These are phyloP conservation scores for Platorchestia sp. DNA, from an alignment of 1,140 invertebrate genomes.

Conservation along the genomic window DNA sequence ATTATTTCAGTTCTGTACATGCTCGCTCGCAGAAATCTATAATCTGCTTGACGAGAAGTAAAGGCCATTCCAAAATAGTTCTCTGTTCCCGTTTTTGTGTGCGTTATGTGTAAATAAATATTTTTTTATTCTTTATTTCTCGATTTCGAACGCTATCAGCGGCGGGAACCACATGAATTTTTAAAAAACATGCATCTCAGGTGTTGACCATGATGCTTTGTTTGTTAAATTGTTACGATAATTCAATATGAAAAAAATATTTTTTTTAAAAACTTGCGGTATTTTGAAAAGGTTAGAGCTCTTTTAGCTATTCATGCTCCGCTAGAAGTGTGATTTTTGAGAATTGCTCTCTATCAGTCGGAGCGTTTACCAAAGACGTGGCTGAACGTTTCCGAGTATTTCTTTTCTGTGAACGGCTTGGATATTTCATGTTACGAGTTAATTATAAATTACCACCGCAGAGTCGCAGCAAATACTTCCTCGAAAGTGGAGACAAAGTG, in stretches of 20 bases:
- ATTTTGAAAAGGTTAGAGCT: too few relatives aligned
- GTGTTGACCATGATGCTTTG: too few relatives aligned
- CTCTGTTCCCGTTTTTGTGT: neutral
- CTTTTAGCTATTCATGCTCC: too few relatives aligned
- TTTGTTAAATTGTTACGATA: neutral
- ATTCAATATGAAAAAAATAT: too few relatives aligned
- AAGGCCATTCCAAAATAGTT: neutral
- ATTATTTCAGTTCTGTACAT: too few relatives aligned
- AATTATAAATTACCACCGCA: slow-evolving; percentile 69
- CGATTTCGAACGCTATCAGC: neutral
- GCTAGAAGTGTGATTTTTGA: too few relatives aligned
- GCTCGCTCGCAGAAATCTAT: neutral
- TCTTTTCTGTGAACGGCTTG: neutral
- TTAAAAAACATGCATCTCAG: neutral
- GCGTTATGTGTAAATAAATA: neutral
- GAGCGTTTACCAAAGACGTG: neutral
- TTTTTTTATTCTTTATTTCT: neutral
- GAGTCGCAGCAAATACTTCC: slow-evolving; percentile 85
- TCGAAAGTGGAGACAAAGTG: slow-evolving; percentile 93
- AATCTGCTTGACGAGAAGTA: too few relatives aligned
- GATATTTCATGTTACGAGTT: neutral
- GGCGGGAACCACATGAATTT: neutral
- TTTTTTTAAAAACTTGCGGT: too few relatives aligned
- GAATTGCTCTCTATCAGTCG: neutral
- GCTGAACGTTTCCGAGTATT: neutral